These are phyloP conservation scores for Monopis laevigella DNA, from an alignment of 2,888 invertebrate species.

Conservation along the genomic window DNA sequence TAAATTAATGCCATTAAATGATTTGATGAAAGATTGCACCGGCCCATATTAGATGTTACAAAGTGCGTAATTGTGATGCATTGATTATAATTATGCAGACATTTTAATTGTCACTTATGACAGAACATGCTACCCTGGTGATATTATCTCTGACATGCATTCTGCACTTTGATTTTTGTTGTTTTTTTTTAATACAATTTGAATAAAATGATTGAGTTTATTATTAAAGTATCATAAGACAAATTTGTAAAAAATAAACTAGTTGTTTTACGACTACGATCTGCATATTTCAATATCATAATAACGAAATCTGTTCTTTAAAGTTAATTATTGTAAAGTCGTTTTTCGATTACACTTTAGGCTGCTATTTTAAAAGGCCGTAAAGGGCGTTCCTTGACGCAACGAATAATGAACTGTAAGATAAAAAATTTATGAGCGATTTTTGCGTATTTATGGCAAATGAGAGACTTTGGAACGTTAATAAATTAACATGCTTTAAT, in stretches of 20 bases:
- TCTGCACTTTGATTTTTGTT: not conserved
- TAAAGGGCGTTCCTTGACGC: slow-evolving; percentile 28
- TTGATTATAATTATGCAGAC: slow-evolving; percentile 1
- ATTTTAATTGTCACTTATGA: not conserved
- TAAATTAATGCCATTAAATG: not conserved
- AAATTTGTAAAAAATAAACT: not conserved
- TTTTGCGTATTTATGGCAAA: slow-evolving; percentile 46
- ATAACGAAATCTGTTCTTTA: slow-evolving; percentile 25
- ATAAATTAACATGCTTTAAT: slow-evolving; percentile 67
- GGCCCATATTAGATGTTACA: not conserved
- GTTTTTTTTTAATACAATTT: not conserved
- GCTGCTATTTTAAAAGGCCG: slow-evolving; percentile 32
- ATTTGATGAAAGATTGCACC: slow-evolving; percentile 8
- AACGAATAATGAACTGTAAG: slow-evolving; percentile 29
- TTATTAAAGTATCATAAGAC: not conserved
- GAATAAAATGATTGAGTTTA: not conserved
- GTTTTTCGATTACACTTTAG: slow-evolving; percentile 50
- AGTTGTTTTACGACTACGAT: not conserved
- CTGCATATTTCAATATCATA: not conserved
- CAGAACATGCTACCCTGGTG: not conserved
- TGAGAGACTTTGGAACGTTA: slow-evolving; percentile 52
- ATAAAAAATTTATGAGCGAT: slow-evolving; percentile 35
- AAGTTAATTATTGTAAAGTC: slow-evolving; percentile 44
- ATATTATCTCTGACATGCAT: slow-evolving; percentile 4
- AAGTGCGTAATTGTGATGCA: slow-evolving; percentile 5